Evolutionary conservation across 2,797 vertebrate species (phyloP).

Genomic region (Chelidonichthys spinosus): DNA sequence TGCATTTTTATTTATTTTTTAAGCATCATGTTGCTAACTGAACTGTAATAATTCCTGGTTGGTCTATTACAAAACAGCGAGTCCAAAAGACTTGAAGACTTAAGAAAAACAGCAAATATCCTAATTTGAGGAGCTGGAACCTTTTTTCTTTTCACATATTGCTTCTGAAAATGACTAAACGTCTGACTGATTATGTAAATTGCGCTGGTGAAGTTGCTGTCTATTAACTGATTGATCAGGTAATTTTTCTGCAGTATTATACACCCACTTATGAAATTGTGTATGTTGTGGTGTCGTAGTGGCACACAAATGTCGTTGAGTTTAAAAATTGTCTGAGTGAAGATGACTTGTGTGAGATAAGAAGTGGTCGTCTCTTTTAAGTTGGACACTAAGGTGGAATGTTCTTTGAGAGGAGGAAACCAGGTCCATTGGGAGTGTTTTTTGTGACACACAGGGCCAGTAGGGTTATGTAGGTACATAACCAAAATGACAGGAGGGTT

Average conservation of each 20-base stretch:
- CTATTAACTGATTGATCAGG: background rate
- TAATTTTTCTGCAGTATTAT: background rate
- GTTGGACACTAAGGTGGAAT: background rate
- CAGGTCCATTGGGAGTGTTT: background rate
- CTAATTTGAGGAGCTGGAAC: background rate
- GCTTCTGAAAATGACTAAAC: background rate
- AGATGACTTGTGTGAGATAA: background rate
- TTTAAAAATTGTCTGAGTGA: background rate
- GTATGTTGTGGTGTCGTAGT: background rate
- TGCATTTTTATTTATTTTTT: background rate
- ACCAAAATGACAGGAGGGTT: background rate
- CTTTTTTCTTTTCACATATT: background rate
- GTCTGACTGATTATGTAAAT: background rate
- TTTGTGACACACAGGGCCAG: background rate
- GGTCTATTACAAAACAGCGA: too few species aligned
- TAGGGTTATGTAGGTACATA: background rate
- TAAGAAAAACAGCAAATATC: background rate
- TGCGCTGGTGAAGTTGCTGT: background rate
- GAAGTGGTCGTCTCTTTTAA: background rate
- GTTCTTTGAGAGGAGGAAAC: background rate
- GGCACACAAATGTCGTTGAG: background rate
- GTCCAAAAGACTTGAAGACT: background rate
- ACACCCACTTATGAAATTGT: background rate
- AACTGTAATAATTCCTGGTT: background rate
- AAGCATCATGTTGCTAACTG: background rate